Evolutionary conservation across 2,113 vertebrate species (phyloP).

Genomic region (Eurystomus gularis): DNA sequence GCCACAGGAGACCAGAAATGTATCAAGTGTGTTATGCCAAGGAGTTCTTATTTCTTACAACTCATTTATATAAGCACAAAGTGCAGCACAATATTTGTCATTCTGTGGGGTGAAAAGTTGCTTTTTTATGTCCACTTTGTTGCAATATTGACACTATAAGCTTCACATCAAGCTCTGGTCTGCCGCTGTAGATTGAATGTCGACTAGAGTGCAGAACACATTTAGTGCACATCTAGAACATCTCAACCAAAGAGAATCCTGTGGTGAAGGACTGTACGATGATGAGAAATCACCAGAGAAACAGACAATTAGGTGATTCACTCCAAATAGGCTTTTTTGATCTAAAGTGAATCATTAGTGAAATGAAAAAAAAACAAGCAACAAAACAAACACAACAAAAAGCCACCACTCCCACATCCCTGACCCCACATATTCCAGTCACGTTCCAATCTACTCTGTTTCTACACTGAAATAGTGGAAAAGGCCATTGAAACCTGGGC

Average conservation of each 20-base stretch:
- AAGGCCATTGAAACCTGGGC: neutral
- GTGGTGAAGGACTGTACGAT: neutral
- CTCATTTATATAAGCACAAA: neutral
- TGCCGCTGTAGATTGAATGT: neutral
- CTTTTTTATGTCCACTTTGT: neutral
- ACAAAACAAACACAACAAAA: neutral
- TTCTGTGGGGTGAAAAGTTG: neutral
- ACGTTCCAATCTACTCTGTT: neutral
- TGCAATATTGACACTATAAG: neutral
- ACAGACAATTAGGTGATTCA: neutral
- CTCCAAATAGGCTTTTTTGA: neutral
- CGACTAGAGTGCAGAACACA: fast-evolving
- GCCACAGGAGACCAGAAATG: neutral
- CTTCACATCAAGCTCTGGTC: neutral
- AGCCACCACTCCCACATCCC: fast-evolving
- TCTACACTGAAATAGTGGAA: neutral
- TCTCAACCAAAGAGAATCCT: neutral
- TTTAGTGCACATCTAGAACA: neutral
- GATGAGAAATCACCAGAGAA: neutral
- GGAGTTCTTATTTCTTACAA: neutral
- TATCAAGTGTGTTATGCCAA: neutral
- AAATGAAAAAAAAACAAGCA: neutral
- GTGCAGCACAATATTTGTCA: neutral
- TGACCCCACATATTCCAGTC: neutral
- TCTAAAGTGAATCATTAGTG: neutral